Conservation (phyloP, 2,888 invertebrate genomes). For the Polymixis flavicincta region DNA sequence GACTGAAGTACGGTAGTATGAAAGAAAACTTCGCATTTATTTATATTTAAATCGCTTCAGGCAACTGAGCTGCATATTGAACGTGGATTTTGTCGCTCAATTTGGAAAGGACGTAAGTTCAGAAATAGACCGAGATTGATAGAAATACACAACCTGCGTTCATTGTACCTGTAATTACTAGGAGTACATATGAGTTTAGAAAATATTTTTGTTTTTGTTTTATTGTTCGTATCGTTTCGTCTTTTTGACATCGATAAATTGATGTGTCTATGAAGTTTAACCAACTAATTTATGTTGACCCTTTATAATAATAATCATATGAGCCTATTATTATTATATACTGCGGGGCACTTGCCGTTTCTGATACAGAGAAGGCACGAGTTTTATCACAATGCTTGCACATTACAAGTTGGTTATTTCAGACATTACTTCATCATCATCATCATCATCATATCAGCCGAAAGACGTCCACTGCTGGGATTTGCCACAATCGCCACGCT, state of each 20-base stretch:
- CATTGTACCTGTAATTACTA: neutral
- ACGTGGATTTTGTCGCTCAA: neutral
- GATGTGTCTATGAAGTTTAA: neutral
- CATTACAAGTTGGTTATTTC: too few species aligned
- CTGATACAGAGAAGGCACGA: neutral
- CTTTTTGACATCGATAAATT: neutral
- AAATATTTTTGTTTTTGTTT: neutral
- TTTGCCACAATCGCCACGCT: too few species aligned
- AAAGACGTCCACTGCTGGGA: too few species aligned
- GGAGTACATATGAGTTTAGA: neutral
- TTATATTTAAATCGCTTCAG: conserved; percentile 48
- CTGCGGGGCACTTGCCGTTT: neutral
- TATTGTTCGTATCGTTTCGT: neutral
- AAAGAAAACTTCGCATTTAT: conserved; percentile 53
- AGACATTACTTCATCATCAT: too few species aligned
- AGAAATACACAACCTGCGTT: neutral
- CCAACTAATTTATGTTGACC: neutral
- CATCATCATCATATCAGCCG: too few species aligned
- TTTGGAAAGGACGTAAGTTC: conserved; percentile 3
- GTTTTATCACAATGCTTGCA: too few species aligned
- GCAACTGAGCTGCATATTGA: conserved; percentile 31
- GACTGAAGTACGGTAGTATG: conserved; percentile 60
- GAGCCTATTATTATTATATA: too few species aligned
- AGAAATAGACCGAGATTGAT: neutral
- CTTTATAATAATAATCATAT: neutral